Percentiles rank a stretch among this genome's conserved stretches.
Evolutionary conservation across 2,888 invertebrate species (phyloP).

Genomic region (Trachelus troglodyta): DNA sequence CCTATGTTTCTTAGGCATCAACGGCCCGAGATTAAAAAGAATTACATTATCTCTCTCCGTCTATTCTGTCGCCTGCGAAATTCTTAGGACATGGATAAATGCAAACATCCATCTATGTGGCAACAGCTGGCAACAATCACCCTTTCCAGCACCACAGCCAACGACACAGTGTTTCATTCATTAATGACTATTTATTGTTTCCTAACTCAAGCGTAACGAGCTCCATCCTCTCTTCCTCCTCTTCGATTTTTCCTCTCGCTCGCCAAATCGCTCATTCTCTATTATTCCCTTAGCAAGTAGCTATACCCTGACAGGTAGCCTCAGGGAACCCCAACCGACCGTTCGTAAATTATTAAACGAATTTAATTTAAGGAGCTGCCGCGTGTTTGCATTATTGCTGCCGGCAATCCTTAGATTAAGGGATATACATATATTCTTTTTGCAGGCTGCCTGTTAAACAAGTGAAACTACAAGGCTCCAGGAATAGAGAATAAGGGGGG

Average conservation of each 20-base stretch:
- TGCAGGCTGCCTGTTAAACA: conserved; percentile 45
- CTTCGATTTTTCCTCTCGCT: conserved; percentile 19
- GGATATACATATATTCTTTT: conserved; percentile 28
- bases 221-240: conserved; percentile 26
- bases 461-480: conserved; percentile 49
- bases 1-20: too few relatives aligned
- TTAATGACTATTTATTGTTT: conserved; percentile 62
- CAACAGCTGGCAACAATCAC: too few relatives aligned
- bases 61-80: too few relatives aligned
- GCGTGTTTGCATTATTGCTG: conserved; percentile 24
- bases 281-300: conserved; percentile 11
- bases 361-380: conserved; percentile 47
- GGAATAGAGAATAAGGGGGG: conserved; percentile 27
- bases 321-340: background rate
- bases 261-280: conserved; percentile 7
- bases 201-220: conserved; percentile 57
- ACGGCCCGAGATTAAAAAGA: too few relatives aligned
- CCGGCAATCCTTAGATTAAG: background rate
- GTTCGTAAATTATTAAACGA: conserved; percentile 54
- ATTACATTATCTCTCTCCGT: too few relatives aligned
- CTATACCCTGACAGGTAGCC: too few relatives aligned
- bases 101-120: too few relatives aligned
- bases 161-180: conserved; percentile 41
- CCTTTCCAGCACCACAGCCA: too few relatives aligned
- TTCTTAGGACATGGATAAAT: too few relatives aligned